Base-by-base conservation (phyloP, 2,888 invertebrate species). In the Emesis furor region DNA sequence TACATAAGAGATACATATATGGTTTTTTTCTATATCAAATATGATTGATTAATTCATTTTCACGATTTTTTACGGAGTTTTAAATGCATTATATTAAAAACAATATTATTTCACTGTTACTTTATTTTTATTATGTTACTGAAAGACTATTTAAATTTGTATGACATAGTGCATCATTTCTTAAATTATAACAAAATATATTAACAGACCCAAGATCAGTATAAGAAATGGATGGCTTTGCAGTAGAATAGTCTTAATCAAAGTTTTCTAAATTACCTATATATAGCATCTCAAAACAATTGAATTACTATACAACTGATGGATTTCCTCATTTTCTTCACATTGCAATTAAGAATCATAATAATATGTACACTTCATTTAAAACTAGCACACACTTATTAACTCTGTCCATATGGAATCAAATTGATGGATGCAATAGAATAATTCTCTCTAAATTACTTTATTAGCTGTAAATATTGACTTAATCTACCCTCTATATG, bases 1-100 rank as follows among this genome's bases (percentile, higher is more conserved):
- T 73, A 73, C 55, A 73, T 30, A 51, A 71, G 35, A 62, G 73
- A 73, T 73, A 59, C 10, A 32, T 59, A 32, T 35, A 24, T 55
- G 65, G 4, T 65, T 14, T 62, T 62, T 62, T 24, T 17, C 62
- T 62, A 62, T 24, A 24, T 65, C 32, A 65, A 65, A 65, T 65
- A 5, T 32, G 46, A 46, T 46, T 30, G 2, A 62, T 62, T 62
- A 24, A 10, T 24, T 62, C 12, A 10, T 65, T 14, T 5, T 12
- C 12, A 30, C 32, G 12, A 65, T 14, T 65, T 17, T 65, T 62
- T 62, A 62, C 10, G 17, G 24, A 24, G 62, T 62, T 59, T 59
- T 62, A 62, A 62, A 62, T 62, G 30, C 62, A 30, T 30, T 62
- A 10, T 62, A 30, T 62, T 24, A 62, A 30, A 62, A 30, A 62